phyloP scores from a whole-genome alignment of 2,797 vertebrate genomes.

The Myotis planiceps region DNA sequence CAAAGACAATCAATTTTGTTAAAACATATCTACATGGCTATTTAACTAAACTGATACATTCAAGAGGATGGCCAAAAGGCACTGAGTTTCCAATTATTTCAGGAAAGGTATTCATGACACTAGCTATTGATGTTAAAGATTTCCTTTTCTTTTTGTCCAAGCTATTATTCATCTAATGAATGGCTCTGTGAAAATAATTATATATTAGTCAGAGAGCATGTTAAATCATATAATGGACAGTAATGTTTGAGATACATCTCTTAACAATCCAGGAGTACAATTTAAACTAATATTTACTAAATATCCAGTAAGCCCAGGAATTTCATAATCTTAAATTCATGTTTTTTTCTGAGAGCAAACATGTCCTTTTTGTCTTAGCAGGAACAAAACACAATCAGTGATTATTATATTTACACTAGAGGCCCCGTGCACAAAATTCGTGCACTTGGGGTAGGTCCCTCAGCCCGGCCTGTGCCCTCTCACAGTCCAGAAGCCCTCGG shows the following conservation, averaged over 20 bases:
- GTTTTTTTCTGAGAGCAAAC: neutral
- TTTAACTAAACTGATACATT: neutral
- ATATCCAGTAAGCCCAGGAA: neutral
- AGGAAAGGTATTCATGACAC: neutral
- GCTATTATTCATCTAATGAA: neutral
- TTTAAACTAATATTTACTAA: neutral
- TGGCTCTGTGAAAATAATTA: neutral
- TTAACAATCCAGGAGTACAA: neutral
- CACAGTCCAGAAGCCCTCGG: too few species aligned
- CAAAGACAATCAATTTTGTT: neutral
- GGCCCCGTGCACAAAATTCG: too few species aligned
- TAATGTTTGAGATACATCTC: conserved; percentile 9
- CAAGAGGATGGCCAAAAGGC: neutral
- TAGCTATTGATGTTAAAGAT: neutral
- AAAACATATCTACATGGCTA: neutral
- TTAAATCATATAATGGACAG: neutral
- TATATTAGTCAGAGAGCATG: neutral
- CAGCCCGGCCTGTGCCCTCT: too few species aligned
- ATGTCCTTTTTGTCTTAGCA: neutral
- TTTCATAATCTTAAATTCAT: neutral
- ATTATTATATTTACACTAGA: neutral
- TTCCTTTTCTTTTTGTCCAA: neutral
- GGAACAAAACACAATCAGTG: conserved; percentile 3
- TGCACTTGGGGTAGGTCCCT: too few species aligned
- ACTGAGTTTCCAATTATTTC: neutral